A percentile compares a stretch with the other conserved stretches of the same genome.
Conservation (phyloP, 1,140 invertebrate species). For the Sinella curviseta region DNA sequence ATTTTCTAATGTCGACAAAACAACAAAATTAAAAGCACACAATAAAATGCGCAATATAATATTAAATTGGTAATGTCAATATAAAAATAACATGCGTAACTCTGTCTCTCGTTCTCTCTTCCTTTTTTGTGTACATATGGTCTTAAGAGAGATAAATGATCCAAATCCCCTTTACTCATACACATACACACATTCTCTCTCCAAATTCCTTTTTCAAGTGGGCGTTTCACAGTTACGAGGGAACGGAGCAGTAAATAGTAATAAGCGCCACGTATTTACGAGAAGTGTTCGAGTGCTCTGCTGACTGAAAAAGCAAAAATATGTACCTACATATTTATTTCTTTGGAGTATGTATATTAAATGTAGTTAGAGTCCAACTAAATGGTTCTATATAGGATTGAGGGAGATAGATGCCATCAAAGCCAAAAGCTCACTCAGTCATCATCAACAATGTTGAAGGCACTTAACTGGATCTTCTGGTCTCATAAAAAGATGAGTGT, state of each 20-base stretch:
- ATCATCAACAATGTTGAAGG: conserved; percentile 26
- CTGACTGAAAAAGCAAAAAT: background rate
- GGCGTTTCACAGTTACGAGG: conserved; percentile 15
- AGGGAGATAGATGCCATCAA: conserved; percentile 14
- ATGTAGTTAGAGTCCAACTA: background rate
- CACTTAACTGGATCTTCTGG: conserved; percentile 23
- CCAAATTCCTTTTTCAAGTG: conserved; percentile 14
- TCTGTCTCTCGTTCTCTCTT: too few species aligned
- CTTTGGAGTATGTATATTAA: background rate
- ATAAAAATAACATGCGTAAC: too few species aligned
- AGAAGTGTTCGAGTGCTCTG: background rate
- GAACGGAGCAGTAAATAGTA: background rate
- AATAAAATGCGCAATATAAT: too few species aligned
- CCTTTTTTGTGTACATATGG: background rate
- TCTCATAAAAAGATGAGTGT: conserved; percentile 11
- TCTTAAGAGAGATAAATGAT: conserved; percentile 21
- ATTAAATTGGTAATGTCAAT: too few species aligned
- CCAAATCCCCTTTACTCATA: conserved; percentile 7
- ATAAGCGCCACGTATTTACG: background rate
- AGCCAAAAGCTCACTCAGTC: conserved; percentile 25
- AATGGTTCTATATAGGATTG: background rate
- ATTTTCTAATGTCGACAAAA: too few species aligned
- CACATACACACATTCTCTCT: too few species aligned
- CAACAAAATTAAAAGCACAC: too few species aligned
- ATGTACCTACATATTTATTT: background rate